Evolutionary conservation across 2,797 vertebrate species (phyloP), one percentile per base, ranked within the genome.

Genomic region (Forpus xanthops): DNA sequence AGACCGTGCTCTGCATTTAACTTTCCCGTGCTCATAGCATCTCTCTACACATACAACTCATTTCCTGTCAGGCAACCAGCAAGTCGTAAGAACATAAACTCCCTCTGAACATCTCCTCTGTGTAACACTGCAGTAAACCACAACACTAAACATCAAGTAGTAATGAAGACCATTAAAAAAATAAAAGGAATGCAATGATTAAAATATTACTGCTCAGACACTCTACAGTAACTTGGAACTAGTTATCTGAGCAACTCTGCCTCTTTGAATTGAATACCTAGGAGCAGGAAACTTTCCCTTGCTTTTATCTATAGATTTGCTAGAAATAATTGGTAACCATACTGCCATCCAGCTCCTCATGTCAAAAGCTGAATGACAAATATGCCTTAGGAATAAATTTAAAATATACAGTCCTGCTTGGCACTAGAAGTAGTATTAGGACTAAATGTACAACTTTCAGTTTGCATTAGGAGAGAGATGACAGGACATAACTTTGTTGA

Each of bases 11-110:
- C 4, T 2, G 41, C 17, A 12, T 90, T 65, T 68, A 12, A 33
- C 20, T 81, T 67, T 33, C 49, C 19, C 0, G 0, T 16, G 56
- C 11, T 64, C 15, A 39, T 1, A 50, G 64, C 39, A 47, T 18
- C 41, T 55, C 55, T 76, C 55, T 47, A 41, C 1, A 45, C 3
- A 17, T 1, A 41, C 10, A 17, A 2, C 3, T 0, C 4, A n/a
- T n/a, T 0, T 9, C 44, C 79, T 20, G 13, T 11, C 71, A 58
- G 60, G 70, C 37, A 90, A 25, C 24, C 60, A 89, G 71, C 35
- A 68, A 68, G 45, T 52, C 3, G 0, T 0, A 45, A 47, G 28
- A 83, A 44, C 37, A 67, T 11, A 18, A 87, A 61, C 42, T 52
- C 47, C 41, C 53, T 44, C 25, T 50, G 62, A 90, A 85, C 55